A percentile compares a stretch with the other conserved stretches of the same genome.
These are phyloP conservation scores for Urophycis tenuis DNA, from an alignment of 2,797 vertebrate species.

Conservation along the genomic window DNA sequence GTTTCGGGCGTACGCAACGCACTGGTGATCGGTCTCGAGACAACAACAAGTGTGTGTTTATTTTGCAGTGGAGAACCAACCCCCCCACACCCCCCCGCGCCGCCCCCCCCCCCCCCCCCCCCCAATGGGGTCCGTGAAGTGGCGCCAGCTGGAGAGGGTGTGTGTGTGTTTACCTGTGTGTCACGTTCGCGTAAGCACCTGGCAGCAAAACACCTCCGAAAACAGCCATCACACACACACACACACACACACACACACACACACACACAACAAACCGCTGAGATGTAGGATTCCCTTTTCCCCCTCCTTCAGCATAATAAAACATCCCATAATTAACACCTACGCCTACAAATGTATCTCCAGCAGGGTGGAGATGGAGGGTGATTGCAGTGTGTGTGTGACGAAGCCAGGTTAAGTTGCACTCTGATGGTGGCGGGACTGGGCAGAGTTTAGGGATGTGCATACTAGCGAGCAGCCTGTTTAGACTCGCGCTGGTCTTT, in stretches of 20 bases:
- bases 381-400: slow-evolving; percentile 14
- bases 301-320: slow-evolving; percentile 28
- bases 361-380: slow-evolving; percentile 12
- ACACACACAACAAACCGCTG: too few species aligned
- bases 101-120: too few species aligned
- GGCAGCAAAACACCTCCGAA: slow-evolving; percentile 47
- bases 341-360: not conserved
- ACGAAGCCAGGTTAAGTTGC: slow-evolving; percentile 29
- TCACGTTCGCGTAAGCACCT: slow-evolving; percentile 35
- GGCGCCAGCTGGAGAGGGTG: not conserved
- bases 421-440: slow-evolving; percentile 38
- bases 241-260: too few species aligned
- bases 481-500: slow-evolving; percentile 49
- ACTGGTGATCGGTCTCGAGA: not conserved
- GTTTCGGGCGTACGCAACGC: not conserved
- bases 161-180: slow-evolving; percentile 37
- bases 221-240: slow-evolving; percentile 44
- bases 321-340: slow-evolving; percentile 54
- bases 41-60: not conserved
- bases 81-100: too few species aligned
- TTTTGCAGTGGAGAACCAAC: not conserved
- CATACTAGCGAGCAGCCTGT: slow-evolving; percentile 61
- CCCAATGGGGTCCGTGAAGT: not conserved
- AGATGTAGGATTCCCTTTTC: slow-evolving; percentile 29
- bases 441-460: slow-evolving; percentile 42